Conservation (phyloP, 2,888 invertebrate genomes). For the Mythimna vitellina region DNA sequence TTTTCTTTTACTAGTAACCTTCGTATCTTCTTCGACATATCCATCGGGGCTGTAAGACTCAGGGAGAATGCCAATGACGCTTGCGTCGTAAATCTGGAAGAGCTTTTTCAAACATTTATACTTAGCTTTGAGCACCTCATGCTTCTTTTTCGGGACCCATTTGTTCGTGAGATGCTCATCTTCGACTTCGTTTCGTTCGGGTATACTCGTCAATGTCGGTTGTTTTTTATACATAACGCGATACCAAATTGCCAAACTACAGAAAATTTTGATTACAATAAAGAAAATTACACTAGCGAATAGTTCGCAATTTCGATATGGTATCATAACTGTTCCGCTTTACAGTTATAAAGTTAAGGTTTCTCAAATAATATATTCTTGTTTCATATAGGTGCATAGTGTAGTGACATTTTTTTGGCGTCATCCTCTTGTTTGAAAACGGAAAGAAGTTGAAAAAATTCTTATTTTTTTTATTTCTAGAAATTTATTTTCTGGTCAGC, state of each 20-base stretch:
- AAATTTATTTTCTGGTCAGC: constrained; percentile 5
- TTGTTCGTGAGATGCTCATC: constrained; percentile 73
- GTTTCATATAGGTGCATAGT: constrained; percentile 71
- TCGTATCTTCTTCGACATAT: constrained; percentile 58
- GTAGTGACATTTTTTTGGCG: constrained; percentile 75
- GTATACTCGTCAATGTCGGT: constrained; percentile 76
- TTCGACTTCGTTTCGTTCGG: constrained; percentile 77
- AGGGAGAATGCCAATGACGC: constrained; percentile 81
- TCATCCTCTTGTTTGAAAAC: constrained; percentile 34
- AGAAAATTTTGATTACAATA: constrained; percentile 78
- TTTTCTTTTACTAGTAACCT: constrained; percentile 62
- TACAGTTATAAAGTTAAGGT: constrained; percentile 62
- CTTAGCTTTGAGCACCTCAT: constrained; percentile 86
- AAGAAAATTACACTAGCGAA: constrained; percentile 76
- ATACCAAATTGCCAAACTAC: constrained; percentile 62
- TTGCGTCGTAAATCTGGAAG: constrained; percentile 86
- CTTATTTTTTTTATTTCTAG: constrained; percentile 1
- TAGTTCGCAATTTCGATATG: constrained; percentile 80
- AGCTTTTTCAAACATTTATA: constrained; percentile 87
- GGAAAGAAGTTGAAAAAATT: constrained; percentile 25
- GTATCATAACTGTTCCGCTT: constrained; percentile 79
- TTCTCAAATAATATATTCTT: constrained; percentile 63
- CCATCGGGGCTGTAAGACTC: constrained; percentile 63
- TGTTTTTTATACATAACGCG: constrained; percentile 74
- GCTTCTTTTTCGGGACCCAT: constrained; percentile 88